Conservation (phyloP, 2,113 vertebrate genomes). For the Malurus elegans region DNA sequence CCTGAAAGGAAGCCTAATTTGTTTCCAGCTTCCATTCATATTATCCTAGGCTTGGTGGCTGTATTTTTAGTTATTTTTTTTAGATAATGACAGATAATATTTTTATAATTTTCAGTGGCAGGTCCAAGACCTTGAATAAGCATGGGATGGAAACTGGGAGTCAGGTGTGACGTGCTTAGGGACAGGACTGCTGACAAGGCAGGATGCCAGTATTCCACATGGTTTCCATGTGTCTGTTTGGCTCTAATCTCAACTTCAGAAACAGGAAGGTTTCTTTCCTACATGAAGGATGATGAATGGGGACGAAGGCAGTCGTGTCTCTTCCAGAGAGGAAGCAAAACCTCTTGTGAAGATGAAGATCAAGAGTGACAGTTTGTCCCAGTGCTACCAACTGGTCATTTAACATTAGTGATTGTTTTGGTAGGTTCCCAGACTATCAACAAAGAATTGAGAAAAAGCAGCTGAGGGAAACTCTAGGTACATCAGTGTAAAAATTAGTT, state of each 20-base stretch:
- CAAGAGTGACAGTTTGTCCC: background rate
- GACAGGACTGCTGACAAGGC: background rate
- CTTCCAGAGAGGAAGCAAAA: background rate
- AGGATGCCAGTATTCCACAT: background rate
- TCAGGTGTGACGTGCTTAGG: background rate
- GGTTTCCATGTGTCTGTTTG: background rate
- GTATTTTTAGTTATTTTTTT: background rate
- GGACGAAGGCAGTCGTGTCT: background rate
- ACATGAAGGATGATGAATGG: background rate
- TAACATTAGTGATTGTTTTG: background rate
- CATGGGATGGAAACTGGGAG: background rate
- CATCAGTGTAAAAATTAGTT: background rate
- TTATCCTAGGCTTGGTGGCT: background rate
- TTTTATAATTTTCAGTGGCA: background rate
- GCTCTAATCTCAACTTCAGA: background rate
- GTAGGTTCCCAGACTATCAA: background rate
- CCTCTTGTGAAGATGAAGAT: background rate
- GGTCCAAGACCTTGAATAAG: background rate
- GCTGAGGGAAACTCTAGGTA: background rate
- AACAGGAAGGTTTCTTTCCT: background rate
- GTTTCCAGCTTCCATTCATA: slow-evolving; percentile 24
- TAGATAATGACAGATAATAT: background rate
- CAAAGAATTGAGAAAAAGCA: background rate
- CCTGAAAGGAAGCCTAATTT: slow-evolving; percentile 3
- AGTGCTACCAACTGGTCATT: background rate